Percentiles rank a stretch among this genome's conserved stretches.
phyloP scores from a whole-genome alignment of 2,113 vertebrate genomes.

The Alethe diademata region DNA sequence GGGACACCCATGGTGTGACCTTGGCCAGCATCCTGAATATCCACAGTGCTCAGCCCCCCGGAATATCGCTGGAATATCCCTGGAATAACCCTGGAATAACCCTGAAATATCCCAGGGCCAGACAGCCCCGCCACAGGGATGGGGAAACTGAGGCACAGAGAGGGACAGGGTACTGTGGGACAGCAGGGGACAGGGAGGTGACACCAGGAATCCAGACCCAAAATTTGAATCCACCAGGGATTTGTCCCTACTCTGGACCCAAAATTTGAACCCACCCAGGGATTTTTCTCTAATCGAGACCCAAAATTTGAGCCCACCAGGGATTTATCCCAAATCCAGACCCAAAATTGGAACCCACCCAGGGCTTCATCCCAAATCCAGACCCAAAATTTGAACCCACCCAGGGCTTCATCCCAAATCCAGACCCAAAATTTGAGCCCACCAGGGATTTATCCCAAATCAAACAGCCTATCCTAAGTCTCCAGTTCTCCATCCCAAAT shows the following conservation, averaged over 20 bases:
- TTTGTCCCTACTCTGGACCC: neutral
- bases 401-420: neutral
- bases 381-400: neutral
- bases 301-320: neutral
- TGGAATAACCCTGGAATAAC: too few relatives aligned
- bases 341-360: too few relatives aligned
- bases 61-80: too few relatives aligned
- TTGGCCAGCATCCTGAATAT: fast-evolving
- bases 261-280: too few relatives aligned
- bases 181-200: neutral
- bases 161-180: fast-evolving
- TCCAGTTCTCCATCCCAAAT: too few relatives aligned
- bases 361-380: neutral
- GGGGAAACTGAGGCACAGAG: neutral
- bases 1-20: fast-evolving
- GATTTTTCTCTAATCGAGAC: too few relatives aligned
- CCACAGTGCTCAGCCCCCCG: fast-evolving
- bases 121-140: too few relatives aligned
- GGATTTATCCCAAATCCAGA: neutral
- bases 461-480: too few relatives aligned
- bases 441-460: too few relatives aligned
- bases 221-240: too few relatives aligned
- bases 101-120: neutral
- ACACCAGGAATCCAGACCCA: too few relatives aligned
- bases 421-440: too few relatives aligned